Base-by-base conservation (phyloP, 2,888 invertebrate genomes). In the Phengaris arion region DNA sequence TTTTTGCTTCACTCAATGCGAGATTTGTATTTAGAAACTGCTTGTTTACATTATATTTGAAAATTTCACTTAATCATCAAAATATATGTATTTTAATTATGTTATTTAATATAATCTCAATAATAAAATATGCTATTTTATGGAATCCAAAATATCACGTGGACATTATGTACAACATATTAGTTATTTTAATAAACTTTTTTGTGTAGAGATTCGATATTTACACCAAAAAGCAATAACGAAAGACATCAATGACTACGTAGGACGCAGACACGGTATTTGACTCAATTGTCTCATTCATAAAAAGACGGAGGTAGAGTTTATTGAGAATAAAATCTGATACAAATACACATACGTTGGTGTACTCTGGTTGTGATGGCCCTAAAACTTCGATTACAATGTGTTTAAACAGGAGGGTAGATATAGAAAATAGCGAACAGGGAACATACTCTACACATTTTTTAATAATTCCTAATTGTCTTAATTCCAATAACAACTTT, bases 261-360 rank as follows among this genome's bases (percentile, higher is more conserved):
- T 64, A 64, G 64, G 64, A 64, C 64, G 64, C 3, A 59, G 9
- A 64, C 35, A 64, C 45, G 35, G 35, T 7, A 64, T 12, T 64
- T 5, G 64, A 45, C 35, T 64, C 35, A 35, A 45, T 6, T 35
- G 64, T 6, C 64, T 64, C 72, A 72, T 72, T 72, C 72, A 72
- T 52, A 72, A 72, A 72, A 72, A 72, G 9, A 22, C 52, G 51
- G 13, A 72, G 72, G 72, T 72, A 22, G 22, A 72, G 22, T 72
- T 72, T 72, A 72, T 72, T 72, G 54, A 13, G 72, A 52, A 72
- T 72, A 72, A 72, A 72, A 54, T 72, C 35, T 45, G 6, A 35
- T 64, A 35, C 6, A 64, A 59, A 59, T 59, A 59, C 59, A 5
- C 35, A 10, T 64, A 7, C 10, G 52, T 52, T 45, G 64, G 64